Evolutionary conservation across 1,140 invertebrate genomes (phyloP).

Genomic region (Hermetia illucens): DNA sequence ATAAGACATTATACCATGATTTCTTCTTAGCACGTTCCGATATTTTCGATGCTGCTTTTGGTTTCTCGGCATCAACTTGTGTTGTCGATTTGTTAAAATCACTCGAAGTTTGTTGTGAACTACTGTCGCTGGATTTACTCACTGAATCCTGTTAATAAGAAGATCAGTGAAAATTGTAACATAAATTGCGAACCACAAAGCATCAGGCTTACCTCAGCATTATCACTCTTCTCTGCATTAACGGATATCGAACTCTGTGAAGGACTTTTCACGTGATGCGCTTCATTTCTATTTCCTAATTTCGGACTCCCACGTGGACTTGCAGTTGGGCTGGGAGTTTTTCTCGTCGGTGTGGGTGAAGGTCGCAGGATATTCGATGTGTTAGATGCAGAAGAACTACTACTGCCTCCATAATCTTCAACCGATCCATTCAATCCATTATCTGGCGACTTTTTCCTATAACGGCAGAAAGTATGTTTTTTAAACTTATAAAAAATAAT

Average conservation of each 20-base stretch:
- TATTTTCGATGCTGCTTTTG: slow-evolving; percentile 23
- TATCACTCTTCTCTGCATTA: background rate
- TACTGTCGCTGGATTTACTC: slow-evolving; percentile 14
- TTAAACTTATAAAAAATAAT: no score
- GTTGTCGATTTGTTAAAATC: slow-evolving; percentile 14
- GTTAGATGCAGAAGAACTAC: slow-evolving; percentile 34
- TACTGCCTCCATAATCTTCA: slow-evolving; percentile 40
- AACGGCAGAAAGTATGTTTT: slow-evolving; percentile 4
- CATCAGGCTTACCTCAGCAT: background rate
- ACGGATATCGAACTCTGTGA: background rate
- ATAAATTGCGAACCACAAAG: background rate
- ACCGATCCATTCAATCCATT: slow-evolving; percentile 47
- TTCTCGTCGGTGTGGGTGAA: slow-evolving; percentile 23
- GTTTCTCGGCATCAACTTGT: slow-evolving; percentile 27
- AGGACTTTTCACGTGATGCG: slow-evolving; percentile 8
- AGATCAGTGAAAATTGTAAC: background rate
- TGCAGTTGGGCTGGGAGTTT: background rate
- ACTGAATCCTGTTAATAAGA: slow-evolving; percentile 8
- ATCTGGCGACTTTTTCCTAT: slow-evolving; percentile 50
- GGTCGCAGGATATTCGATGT: slow-evolving; percentile 35
- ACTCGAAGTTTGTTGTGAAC: slow-evolving; percentile 12
- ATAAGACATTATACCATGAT: slow-evolving; percentile 76
- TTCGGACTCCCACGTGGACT: slow-evolving; percentile 4
- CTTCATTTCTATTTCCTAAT: slow-evolving; percentile 9
- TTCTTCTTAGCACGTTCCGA: slow-evolving; percentile 53